These are phyloP conservation scores for Aphelinus atriplicis DNA, from an alignment of 1,140 invertebrate genomes.

Conservation along the genomic window DNA sequence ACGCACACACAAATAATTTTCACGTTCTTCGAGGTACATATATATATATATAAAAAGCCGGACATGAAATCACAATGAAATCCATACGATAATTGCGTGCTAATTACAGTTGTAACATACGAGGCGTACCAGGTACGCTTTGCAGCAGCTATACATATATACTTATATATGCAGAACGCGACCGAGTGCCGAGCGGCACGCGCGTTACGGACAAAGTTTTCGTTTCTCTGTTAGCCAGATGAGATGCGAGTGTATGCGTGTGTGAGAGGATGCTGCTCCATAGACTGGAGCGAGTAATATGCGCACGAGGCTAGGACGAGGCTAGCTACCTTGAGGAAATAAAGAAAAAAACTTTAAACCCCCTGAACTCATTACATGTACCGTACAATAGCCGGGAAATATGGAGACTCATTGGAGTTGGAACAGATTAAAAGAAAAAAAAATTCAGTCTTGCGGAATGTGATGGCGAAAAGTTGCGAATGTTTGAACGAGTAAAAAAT, in stretches of 20 bases:
- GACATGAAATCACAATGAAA: too few relatives aligned
- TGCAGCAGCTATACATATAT: not conserved
- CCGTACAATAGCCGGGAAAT: too few relatives aligned
- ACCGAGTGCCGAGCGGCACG: too few relatives aligned
- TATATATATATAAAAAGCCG: too few relatives aligned
- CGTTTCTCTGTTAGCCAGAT: too few relatives aligned
- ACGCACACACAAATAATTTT: slow-evolving; percentile 56
- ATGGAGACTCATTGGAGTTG: too few relatives aligned
- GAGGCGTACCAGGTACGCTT: slow-evolving; percentile 40
- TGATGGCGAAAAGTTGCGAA: slow-evolving; percentile 15
- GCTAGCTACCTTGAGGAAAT: slow-evolving; percentile 58
- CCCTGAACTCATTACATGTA: not conserved
- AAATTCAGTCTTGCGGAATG: slow-evolving; percentile 22
- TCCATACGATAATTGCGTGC: slow-evolving; percentile 44
- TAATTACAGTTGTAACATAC: slow-evolving; percentile 48
- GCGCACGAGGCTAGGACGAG: slow-evolving; percentile 65
- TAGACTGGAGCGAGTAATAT: slow-evolving; percentile 37
- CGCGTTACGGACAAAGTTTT: too few relatives aligned
- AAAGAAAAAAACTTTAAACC: slow-evolving; percentile 42
- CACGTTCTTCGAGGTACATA: not conserved
- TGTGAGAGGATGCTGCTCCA: slow-evolving; percentile 27
- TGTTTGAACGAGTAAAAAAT: slow-evolving; percentile 35
- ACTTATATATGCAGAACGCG: too few relatives aligned
- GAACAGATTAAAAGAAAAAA: not conserved
- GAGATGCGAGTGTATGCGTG: not conserved